Evolutionary conservation across 1,140 invertebrate species (phyloP), one percentile per base, ranked within the genome.

Genomic region (Drosophila neocordata): DNA sequence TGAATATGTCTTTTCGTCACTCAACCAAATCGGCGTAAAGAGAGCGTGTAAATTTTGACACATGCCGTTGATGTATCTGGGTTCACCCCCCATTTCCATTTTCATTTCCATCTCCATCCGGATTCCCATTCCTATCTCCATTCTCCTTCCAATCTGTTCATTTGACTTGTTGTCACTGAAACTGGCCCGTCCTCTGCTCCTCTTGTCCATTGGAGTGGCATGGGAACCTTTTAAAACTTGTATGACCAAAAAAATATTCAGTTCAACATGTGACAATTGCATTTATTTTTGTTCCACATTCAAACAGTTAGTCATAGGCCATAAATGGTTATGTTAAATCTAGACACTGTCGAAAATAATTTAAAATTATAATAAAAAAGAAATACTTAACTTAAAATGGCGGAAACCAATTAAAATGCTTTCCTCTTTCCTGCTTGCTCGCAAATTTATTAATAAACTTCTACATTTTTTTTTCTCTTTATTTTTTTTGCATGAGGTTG

Each of bases 21-120:
- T 76, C 78, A 82, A 79, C 83, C 83, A 68, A 79, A 82, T 87
- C 74, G 57, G 37, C 71, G 68, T 60, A 85, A 85, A 78, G 82
- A 65, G 83, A 85, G 82, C 82, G 78, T 82, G 82, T 72, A 85
- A 78, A 87, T 87, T 87, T 74, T 87, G 82, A 87, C 83, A 87
- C 82, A 87, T 87, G 78, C 82, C 64, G 67, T 65, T 72, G 63
- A 75, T 69, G 79, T 67, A 69, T 70, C 62, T 65, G 53, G 44
- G 31, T 57, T 15, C 13, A 41, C n/a, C 38, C 38, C 13, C 15
- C 41, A 13, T 64, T 27, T 7, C 34, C 31, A 27, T 27, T 44
- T 0, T 12, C 37, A 38, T 38, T 24, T 1, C 20, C 37, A 38
- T 38, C 22, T 20, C 20, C 20, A 38, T 34, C 38, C n/a, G 24